phyloP scores from a whole-genome alignment of 2,888 invertebrate species.

The Lottia gigantea region DNA sequence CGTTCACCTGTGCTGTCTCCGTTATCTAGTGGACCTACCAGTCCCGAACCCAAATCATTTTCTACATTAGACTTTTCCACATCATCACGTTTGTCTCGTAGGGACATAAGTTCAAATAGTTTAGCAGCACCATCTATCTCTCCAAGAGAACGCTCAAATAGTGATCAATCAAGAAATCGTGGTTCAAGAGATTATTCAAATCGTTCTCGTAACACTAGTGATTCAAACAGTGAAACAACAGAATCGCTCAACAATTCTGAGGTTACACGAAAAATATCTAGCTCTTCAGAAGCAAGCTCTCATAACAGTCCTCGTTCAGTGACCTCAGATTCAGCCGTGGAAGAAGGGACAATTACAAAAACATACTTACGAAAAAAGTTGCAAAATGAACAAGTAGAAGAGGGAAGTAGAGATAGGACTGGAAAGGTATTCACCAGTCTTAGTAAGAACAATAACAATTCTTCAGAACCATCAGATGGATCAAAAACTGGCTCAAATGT shows the following conservation, averaged over 20 bases:
- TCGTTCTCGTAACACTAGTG: background rate
- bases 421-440: background rate
- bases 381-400: background rate
- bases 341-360: background rate
- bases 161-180: background rate
- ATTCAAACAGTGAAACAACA: background rate
- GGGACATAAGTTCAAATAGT: background rate
- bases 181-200: background rate
- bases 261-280: background rate
- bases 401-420: background rate
- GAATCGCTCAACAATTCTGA: background rate
- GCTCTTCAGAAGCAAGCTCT: background rate
- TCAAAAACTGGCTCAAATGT: background rate
- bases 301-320: background rate
- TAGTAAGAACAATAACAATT: background rate
- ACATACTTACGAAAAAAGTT: background rate
- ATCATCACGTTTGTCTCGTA: background rate
- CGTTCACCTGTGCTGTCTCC: constrained; percentile 49
- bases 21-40: constrained; percentile 35
- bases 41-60: constrained; percentile 33
- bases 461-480: background rate
- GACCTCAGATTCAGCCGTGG: background rate
- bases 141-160: constrained; percentile 3
- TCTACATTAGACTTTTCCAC: constrained; percentile 27
- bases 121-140: background rate